phyloP scores from a whole-genome alignment of 2,113 vertebrate species.

The Melanerpes formicivorus region DNA sequence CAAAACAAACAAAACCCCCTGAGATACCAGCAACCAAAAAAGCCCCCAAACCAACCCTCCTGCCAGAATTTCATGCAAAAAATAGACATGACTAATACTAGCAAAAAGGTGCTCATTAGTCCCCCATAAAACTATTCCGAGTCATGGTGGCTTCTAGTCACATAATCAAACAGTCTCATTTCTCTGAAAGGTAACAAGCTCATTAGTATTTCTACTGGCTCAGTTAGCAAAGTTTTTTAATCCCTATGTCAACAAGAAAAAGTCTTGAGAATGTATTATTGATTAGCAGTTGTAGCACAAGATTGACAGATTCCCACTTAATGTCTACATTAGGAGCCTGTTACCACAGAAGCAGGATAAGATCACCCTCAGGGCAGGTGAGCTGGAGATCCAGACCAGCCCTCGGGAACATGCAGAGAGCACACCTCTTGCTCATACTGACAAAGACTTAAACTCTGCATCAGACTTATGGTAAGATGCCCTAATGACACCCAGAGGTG shows the following conservation, averaged over 20 bases:
- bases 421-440: not conserved
- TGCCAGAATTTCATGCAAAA: not conserved
- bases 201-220: constrained; percentile 40
- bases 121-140: not conserved
- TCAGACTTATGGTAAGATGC: accelerated
- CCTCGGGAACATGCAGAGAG: accelerated
- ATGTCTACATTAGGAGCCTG: not conserved
- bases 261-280: not conserved
- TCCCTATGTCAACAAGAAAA: not conserved
- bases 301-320: not conserved
- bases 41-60: accelerated
- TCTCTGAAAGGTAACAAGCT: not conserved
- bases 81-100: not conserved
- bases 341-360: not conserved
- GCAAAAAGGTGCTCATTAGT: not conserved
- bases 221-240: constrained; percentile 36
- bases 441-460: not conserved
- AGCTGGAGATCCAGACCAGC: not conserved
- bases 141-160: not conserved
- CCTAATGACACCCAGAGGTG: too few species aligned
- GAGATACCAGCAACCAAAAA: not conserved
- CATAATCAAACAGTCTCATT: not conserved
- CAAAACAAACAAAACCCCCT: not conserved
- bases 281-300: not conserved
- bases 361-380: not conserved